Base-by-base conservation (phyloP, 2,888 invertebrate genomes). In the Aproaerema taeniolella region DNA sequence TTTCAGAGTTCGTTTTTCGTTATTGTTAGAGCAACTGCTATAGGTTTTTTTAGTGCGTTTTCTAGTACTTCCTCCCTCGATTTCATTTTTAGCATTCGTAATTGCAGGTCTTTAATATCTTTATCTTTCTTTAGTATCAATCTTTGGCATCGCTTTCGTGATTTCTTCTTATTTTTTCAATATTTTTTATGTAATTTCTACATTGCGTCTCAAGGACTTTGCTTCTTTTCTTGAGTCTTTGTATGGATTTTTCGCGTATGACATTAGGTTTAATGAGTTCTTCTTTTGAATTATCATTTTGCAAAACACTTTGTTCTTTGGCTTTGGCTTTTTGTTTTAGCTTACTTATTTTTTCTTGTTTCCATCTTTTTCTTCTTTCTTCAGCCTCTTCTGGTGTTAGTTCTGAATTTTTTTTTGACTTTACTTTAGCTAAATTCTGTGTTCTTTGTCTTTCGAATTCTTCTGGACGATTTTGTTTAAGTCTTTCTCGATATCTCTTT, bases 321-420 rank as follows among this genome's bases (percentile, higher is more conserved):
- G 11, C 29, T 11, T 29, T 29, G 8, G 20, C 4, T 12, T 29
- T 29, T 29, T 29, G 11, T 29, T 12, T 29, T 11, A 11, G 29
- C 29, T 12, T 39, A 15, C 37, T 41, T 8, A 12, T 37, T 16
- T 29, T 11, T 28, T 41, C 38, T 29, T 41, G 29, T 34, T 38
- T 30, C 35, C 40, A 40, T 14, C 30, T 38, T 39, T 38, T 12
- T n/a, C 39, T 38, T 24, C 40, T 39, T 10, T 29, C 8, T 30
- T 36, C 34, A 7, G 40, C 43, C 33, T 43, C 43, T n/a, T 32
- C 29, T 33, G 32, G 25, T 9, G 39, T 31, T 26, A 43, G 31
- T 29, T 43, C 32, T 10, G 39, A 43, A 24, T 40, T 37, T 43
- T 43, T 43, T 30, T 38, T 39, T 2, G 31, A 17, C 20, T 42